Evolutionary conservation across 92 coral and sea anemone genomes (phyloP).

Genomic region (Virgularia gustaviana): DNA sequence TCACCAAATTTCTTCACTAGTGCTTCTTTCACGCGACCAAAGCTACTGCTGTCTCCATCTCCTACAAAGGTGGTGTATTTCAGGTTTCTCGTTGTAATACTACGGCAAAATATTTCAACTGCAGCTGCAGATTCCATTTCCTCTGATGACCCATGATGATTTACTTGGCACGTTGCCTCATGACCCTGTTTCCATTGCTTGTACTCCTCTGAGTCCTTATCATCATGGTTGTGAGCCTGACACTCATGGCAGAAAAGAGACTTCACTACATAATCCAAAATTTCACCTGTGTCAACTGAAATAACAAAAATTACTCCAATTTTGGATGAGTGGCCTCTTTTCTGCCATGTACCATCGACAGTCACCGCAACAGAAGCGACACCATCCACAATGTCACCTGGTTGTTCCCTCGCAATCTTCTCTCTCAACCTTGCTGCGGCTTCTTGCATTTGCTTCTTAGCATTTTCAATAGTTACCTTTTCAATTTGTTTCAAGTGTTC

Average conservation of each 20-base stretch:
- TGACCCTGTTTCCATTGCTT: conserved; percentile 45
- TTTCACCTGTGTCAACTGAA: conserved; percentile 56
- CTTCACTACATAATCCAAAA: conserved; percentile 60
- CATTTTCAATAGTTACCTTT: conserved; percentile 46
- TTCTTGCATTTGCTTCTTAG: conserved; percentile 52
- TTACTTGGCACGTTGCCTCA: conserved; percentile 45
- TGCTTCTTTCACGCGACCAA: conserved; percentile 47
- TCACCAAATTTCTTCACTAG: conserved; percentile 27
- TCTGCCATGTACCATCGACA: conserved; percentile 67
- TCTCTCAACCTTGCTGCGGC: conserved; percentile 35
- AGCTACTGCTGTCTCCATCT: conserved; percentile 66
- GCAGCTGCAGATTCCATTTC: conserved; percentile 63
- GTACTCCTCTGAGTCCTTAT: conserved; percentile 42
- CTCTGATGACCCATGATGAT: conserved; percentile 57
- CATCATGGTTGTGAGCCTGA: conserved; percentile 32
- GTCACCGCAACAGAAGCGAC: conserved; percentile 45
- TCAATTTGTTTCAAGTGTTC: conserved; percentile 53
- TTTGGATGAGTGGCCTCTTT: conserved; percentile 63
- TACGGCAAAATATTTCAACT: conserved; percentile 52
- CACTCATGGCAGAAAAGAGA: conserved; percentile 61
- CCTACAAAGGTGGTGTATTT: conserved; percentile 58
- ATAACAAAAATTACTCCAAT: conserved; percentile 62
- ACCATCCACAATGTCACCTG: conserved; percentile 34
- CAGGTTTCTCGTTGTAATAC: conserved; percentile 46
- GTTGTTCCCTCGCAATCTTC: conserved; percentile 30